These are phyloP conservation scores for Ephialtes manifestator DNA, from an alignment of 2,888 invertebrate genomes.

Conservation along the genomic window DNA sequence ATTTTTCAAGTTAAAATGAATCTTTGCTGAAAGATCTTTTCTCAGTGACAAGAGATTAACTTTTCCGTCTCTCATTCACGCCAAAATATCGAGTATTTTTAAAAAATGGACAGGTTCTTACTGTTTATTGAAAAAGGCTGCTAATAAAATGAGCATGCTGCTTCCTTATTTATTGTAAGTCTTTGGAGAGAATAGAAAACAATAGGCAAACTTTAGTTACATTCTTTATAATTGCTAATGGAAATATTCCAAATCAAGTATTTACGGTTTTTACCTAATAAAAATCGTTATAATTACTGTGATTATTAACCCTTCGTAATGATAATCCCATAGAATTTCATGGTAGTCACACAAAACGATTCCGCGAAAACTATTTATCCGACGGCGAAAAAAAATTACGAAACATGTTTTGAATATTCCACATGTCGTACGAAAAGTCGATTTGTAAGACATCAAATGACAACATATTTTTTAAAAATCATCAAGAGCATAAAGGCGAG, in stretches of 20 bases:
- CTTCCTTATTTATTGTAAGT: neutral
- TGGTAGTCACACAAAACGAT: too few relatives aligned
- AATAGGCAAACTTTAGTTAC: neutral
- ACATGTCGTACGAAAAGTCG: too few relatives aligned
- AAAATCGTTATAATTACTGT: neutral
- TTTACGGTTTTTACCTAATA: slow-evolving; percentile 4
- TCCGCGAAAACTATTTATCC: too few relatives aligned
- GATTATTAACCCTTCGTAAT: too few relatives aligned
- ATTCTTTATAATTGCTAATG: neutral
- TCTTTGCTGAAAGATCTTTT: neutral
- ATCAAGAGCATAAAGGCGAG: too few relatives aligned
- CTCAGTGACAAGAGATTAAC: neutral
- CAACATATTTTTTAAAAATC: too few relatives aligned
- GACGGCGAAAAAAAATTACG: too few relatives aligned
- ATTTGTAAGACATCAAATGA: too few relatives aligned
- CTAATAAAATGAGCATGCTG: neutral
- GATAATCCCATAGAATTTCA: too few relatives aligned
- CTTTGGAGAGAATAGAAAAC: neutral
- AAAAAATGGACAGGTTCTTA: neutral
- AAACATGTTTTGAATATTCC: too few relatives aligned
- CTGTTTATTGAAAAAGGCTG: neutral
- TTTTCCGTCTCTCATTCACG: neutral
- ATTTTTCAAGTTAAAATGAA: too few relatives aligned
- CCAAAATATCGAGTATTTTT: neutral
- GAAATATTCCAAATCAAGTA: neutral